A percentile compares a stretch with the other conserved stretches of the same genome.
Evolutionary conservation across 2,888 invertebrate genomes (phyloP).

Genomic region (Esperia sulphurella): DNA sequence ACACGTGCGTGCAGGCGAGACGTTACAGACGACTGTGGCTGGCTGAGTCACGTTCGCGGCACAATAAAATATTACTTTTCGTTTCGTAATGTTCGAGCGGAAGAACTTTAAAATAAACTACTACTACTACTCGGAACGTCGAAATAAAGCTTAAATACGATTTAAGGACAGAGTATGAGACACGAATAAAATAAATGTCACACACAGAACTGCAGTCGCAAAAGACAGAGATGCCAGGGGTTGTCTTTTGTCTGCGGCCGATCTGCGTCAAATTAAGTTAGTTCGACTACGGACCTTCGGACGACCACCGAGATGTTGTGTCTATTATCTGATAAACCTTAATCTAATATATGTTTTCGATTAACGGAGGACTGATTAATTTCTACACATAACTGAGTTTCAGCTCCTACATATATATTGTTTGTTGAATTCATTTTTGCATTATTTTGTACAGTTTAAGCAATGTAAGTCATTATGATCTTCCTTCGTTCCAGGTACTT

Average conservation of each 20-base stretch:
- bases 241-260: conserved; percentile 14
- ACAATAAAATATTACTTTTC: conserved; percentile 23
- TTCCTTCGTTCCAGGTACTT: conserved; percentile 43
- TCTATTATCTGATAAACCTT: conserved; percentile 9
- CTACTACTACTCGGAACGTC: not conserved
- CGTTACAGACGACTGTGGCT: conserved; percentile 20
- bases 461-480: not conserved
- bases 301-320: conserved; percentile 19
- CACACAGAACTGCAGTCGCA: conserved; percentile 17
- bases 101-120: not conserved
- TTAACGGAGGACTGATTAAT: conserved; percentile 19
- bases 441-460: not conserved
- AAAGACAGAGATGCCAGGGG: conserved; percentile 27
- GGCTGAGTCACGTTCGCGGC: conserved; percentile 29
- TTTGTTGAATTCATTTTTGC: not conserved
- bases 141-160: not conserved
- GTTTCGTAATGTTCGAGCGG: conserved; percentile 15
- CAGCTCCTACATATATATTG: conserved; percentile 7
- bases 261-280: conserved; percentile 35
- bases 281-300: conserved; percentile 19
- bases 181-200: not conserved
- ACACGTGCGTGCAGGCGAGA: conserved; percentile 28
- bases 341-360: conserved; percentile 28
- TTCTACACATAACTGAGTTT: conserved; percentile 9
- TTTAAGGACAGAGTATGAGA: not conserved